Conservation (phyloP, 30 jellyfish, hydroid and myxozoan species). For the Turritopsis rubra region DNA sequence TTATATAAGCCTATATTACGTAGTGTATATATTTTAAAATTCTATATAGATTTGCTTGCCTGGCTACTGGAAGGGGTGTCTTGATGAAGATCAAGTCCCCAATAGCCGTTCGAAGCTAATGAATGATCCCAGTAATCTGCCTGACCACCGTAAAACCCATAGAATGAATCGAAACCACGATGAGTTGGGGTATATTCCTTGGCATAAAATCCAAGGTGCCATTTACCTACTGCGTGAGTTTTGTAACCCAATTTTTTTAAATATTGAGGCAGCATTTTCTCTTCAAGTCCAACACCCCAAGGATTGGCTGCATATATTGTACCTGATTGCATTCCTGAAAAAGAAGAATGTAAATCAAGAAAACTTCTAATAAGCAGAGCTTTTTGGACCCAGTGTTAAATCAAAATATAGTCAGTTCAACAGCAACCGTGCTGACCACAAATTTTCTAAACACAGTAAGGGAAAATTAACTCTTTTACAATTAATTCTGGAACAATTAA, state of each 20-base stretch:
- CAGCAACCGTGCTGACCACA: too few relatives aligned
- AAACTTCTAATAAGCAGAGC: neutral
- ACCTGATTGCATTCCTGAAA: constrained; percentile 68
- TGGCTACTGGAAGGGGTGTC: constrained; percentile 24
- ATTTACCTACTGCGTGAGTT: constrained; percentile 97
- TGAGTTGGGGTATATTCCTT: constrained; percentile 63
- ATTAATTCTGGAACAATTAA: too few relatives aligned
- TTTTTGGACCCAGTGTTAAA: too few relatives aligned
- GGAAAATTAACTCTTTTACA: too few relatives aligned
- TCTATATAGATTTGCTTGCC: neutral
- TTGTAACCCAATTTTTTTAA: constrained; percentile 56
- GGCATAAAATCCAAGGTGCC: constrained; percentile 93
- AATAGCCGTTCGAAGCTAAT: constrained; percentile 39
- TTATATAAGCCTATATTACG: too few relatives aligned
- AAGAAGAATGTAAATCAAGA: neutral
- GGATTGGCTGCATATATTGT: constrained; percentile 77
- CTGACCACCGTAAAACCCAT: constrained; percentile 85
- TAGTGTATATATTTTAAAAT: neutral
- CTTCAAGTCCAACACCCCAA: constrained; percentile 83
- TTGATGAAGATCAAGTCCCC: constrained; percentile 95
- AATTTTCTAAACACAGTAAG: too few relatives aligned
- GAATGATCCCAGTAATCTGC: constrained; percentile 97
- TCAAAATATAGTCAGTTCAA: too few relatives aligned
- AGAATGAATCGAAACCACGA: constrained; percentile 89
- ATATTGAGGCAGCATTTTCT: constrained; percentile 55